Evolutionary conservation across 1,140 invertebrate genomes (phyloP).

Genomic region (Meloidogyne chitwoodi): DNA sequence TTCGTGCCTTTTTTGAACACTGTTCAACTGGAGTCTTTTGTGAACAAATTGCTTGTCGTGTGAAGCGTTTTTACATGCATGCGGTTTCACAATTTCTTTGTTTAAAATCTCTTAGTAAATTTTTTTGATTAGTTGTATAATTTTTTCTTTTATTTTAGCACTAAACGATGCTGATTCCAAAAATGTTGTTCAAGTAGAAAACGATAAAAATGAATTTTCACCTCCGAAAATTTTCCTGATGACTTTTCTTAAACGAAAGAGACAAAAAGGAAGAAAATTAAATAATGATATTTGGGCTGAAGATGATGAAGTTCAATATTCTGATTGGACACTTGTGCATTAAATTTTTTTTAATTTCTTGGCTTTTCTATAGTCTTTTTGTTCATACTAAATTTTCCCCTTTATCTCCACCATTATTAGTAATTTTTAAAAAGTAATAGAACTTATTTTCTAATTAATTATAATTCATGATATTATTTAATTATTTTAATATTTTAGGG

Average conservation of each 20-base stretch:
- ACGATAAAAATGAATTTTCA: constrained; percentile 4
- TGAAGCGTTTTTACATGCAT: constrained; percentile 44
- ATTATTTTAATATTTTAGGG: not conserved
- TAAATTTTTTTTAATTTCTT: not conserved
- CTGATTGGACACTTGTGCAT: not conserved
- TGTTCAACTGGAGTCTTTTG: constrained; percentile 37
- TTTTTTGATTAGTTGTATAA: not conserved
- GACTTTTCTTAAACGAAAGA: constrained; percentile 10
- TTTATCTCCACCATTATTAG: too few species aligned
- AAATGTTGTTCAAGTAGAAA: constrained; percentile 20
- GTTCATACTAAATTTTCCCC: not conserved
- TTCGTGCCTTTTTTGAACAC: constrained; percentile 46
- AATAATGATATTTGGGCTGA: not conserved
- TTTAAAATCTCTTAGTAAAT: constrained; percentile 33
- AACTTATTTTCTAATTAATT: not conserved
- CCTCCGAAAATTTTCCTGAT: constrained; percentile 12
- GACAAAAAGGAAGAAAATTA: not conserved
- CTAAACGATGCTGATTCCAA: not conserved
- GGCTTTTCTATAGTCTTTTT: not conserved
- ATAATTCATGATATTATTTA: not conserved
- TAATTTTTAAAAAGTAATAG: too few species aligned
- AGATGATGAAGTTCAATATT: not conserved
- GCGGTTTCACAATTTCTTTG: constrained; percentile 45
- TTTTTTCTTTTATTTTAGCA: not conserved
- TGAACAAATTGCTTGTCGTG: constrained; percentile 28